Evolutionary conservation across 2,797 vertebrate genomes (phyloP), one percentile per base, ranked within the genome.

Genomic region (Leucoraja ocellata): DNA sequence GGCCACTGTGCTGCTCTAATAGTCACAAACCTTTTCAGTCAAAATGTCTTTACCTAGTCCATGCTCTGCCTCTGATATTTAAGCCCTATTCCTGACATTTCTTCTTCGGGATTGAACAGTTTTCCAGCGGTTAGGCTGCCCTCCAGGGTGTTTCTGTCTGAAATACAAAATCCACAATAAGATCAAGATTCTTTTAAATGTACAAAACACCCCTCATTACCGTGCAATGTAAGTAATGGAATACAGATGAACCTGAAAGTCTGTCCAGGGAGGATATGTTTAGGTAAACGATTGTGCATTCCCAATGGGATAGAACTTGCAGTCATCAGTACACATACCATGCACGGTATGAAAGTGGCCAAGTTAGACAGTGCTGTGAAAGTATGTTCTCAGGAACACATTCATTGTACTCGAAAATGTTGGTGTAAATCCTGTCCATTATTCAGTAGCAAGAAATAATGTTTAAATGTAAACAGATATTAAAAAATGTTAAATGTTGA

Each of bases 31-130:
- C 63, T 11, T 36, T 13, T 10, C 28, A 5, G 28, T 36, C 63
- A 25, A 32, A 10, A 88, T 32, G n/a, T 63, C n/a, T 46, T 90
- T 90, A 95, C 94, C 95, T 96, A 96, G 94, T 96, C 96, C 95
- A 96, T 96, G 95, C 96, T 97, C 94, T 97, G 97, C 94, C 96
- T 96, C 95, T 96, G 97, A 95, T 96, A 95, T 96, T 98, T 98
- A 23, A 95, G 96, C 93, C 95, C 96, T 93, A 95, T 93, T 88
- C 95, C 96, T 93, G 96, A 95, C 0, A 93, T 94, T 86, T 96
- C 94, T 36, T 98, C 97, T 94, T 98, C 97, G 93, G 96, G 96
- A 94, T 93, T 96, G 25, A 96, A 97, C 6, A 98, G 96, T 95
- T 99, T 99, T 93, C 97, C 96, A 36, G 94, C 94, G 25, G 94